Evolutionary conservation across 1,140 invertebrate species (phyloP), one percentile per base, ranked within the genome.

Genomic region (Galendromus occidentalis): DNA sequence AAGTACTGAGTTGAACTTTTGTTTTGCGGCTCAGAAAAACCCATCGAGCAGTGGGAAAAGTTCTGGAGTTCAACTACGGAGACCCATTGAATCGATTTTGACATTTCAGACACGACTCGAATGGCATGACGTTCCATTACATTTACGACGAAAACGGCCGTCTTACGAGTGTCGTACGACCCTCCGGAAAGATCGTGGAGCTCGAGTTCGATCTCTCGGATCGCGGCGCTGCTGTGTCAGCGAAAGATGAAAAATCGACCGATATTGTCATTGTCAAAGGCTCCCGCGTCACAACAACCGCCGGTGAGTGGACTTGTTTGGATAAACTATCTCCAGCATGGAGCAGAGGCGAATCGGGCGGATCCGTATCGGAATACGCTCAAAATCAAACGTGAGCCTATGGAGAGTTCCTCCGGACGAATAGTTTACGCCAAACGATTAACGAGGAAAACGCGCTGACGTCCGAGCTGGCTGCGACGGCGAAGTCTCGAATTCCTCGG

Each of bases 141-240:
- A 86, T 89, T 72, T 98, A 95, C 72, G 91, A 97, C 73, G 86
- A 89, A 72, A 94, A 93, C 75, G 92, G 92, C 14, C 82, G 92
- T 69, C 76, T 96, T 0, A 88, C 86, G 2, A 85, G 85, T 4
- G 87, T 89, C 1, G 86, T 94, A 0, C 91, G 89, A 5, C 91
- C 92, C 0, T 95, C 90, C 25, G 92, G 90, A 0, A 84, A 88
- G 77, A 83, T 91, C 1, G 86, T 91, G 42, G 84, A 83, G 51
- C 74, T 94, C 0, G 83, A 83, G 0, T 92, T 92, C 72, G 88
- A 92, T 75, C 75, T 92, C 18, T 90, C 86, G 72, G 75, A 88
- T 1, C 88, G 90, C 77, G 89, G 89, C 2, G 88, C 90, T 0
- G 85, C 85, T 14, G 88, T 92, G 0, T 84, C 85, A 71, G 84